Conservation (phyloP, 2,113 vertebrate species). For the Cyprinodon brontotheroides region DNA sequence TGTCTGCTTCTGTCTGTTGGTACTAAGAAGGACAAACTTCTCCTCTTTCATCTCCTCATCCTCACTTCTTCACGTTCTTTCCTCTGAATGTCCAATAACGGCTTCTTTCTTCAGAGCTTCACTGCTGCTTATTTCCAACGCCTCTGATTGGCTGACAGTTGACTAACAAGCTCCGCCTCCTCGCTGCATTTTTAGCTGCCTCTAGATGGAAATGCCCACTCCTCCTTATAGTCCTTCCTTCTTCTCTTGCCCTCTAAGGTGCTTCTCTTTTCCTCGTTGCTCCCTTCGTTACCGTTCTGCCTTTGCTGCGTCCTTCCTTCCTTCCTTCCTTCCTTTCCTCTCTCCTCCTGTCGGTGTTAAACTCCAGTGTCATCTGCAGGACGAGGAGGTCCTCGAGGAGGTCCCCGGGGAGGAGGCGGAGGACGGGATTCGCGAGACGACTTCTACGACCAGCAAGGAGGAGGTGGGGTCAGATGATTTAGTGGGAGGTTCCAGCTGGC, state of each 20-base stretch:
- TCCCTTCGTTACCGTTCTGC: background rate
- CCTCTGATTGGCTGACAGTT: background rate
- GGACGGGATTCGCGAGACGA: slow-evolving; percentile 88
- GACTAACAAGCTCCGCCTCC: slow-evolving; percentile 6
- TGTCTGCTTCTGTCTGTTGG: background rate
- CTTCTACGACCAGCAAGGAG: slow-evolving; percentile 79
- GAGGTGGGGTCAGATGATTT: slow-evolving; percentile 67
- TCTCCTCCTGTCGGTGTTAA: slow-evolving; percentile 44
- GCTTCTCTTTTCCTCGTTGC: too few species aligned
- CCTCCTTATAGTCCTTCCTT: background rate
- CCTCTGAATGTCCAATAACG: background rate
- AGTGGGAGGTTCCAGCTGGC: slow-evolving; percentile 26
- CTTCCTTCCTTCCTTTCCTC: too few species aligned
- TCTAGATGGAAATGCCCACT: background rate
- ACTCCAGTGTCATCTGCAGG: slow-evolving; percentile 83
- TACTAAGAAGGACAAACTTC: slow-evolving; percentile 16
- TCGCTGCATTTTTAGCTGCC: background rate
- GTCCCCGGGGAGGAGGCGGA: slow-evolving; percentile 80
- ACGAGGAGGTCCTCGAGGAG: slow-evolving; percentile 83
- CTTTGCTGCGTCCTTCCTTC: background rate
- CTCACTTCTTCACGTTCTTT: slow-evolving; percentile 2
- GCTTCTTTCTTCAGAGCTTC: slow-evolving; percentile 3
- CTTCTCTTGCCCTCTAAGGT: too few species aligned
- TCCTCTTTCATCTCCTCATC: slow-evolving; percentile 29
- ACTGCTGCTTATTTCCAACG: slow-evolving; percentile 1